A percentile compares a stretch with the other conserved stretches of the same genome.
phyloP scores from a whole-genome alignment of 2,113 vertebrate genomes.

The Pelecanoides urinatrix region DNA sequence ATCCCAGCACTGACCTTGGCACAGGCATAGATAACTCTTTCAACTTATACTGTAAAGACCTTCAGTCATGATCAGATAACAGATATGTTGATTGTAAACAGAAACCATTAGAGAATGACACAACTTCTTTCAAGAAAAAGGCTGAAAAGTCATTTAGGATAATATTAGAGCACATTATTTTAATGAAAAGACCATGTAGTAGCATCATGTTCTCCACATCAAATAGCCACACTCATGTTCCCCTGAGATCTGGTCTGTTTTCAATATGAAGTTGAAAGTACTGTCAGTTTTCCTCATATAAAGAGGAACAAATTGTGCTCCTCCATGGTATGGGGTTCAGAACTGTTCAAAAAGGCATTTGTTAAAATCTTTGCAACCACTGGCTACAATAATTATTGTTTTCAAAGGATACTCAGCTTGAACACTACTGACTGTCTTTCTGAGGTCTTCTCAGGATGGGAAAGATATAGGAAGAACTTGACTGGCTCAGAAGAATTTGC shows the following conservation, averaged over 20 bases:
- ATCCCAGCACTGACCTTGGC: not conserved
- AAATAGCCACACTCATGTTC: not conserved
- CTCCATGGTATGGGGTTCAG: not conserved
- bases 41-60: not conserved
- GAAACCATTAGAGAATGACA: not conserved
- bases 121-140: not conserved
- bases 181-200: not conserved
- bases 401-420: not conserved
- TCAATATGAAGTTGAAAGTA: not conserved
- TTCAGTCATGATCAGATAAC: not conserved
- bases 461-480: not conserved
- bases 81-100: not conserved
- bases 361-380: not conserved
- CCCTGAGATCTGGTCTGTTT: not conserved
- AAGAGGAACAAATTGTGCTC: not conserved
- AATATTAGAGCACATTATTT: not conserved
- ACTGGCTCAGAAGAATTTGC: not conserved
- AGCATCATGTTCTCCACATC: not conserved
- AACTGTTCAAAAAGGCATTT: not conserved
- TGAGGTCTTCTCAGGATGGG: not conserved
- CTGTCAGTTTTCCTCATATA: not conserved
- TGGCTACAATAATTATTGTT: not conserved
- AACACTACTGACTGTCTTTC: not conserved
- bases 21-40: not conserved
- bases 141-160: not conserved